Conservation (phyloP, 1,140 invertebrate species). For the Ephestia elutella region DNA sequence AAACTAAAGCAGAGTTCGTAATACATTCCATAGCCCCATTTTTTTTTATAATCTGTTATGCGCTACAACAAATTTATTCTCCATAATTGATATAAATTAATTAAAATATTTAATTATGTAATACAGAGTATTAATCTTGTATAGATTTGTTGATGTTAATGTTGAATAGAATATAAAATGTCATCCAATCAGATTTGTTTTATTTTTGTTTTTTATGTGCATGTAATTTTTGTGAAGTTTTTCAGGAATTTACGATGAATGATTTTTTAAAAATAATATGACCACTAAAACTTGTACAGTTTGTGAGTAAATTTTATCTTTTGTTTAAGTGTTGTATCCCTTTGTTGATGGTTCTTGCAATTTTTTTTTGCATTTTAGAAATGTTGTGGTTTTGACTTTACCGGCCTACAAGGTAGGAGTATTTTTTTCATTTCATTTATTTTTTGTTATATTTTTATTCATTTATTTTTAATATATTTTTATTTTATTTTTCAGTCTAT, state of each 20-base stretch:
- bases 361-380: no score
- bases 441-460: neutral
- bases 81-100: neutral
- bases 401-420: slow-evolving; percentile 1
- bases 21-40: slow-evolving; percentile 46
- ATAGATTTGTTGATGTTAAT: slow-evolving; percentile 60
- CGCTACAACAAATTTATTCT: slow-evolving; percentile 10
- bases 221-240: slow-evolving; percentile 23
- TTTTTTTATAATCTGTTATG: slow-evolving; percentile 1
- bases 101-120: slow-evolving; percentile 14
- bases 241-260: neutral
- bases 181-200: slow-evolving; percentile 36
- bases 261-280: slow-evolving; percentile 13
- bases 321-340: slow-evolving; percentile 15
- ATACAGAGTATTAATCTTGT: slow-evolving; percentile 44
- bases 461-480: neutral
- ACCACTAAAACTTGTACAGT: neutral
- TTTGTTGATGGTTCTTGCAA: neutral
- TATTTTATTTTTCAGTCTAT: slow-evolving; percentile 56
- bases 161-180: slow-evolving; percentile 62
- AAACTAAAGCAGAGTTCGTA: slow-evolving; percentile 33
- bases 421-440: slow-evolving; percentile 10
- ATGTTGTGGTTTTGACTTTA: slow-evolving; percentile 4
- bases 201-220: slow-evolving; percentile 40
- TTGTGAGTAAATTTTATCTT: slow-evolving; percentile 13